phyloP scores from a whole-genome alignment of 2,113 vertebrate species.

The Madoqua kirkii region DNA sequence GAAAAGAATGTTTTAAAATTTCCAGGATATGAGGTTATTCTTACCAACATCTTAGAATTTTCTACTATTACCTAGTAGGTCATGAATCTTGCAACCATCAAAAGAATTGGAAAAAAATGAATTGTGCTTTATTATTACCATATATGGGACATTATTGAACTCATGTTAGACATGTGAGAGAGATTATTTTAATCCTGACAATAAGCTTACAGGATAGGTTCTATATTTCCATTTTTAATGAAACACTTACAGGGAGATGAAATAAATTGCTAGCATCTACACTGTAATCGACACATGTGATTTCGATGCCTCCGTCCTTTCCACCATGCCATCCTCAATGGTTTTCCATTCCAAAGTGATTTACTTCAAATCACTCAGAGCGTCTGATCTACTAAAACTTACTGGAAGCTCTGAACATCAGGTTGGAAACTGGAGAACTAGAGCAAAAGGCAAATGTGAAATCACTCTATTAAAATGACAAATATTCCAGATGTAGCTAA shows the following conservation, averaged over 20 bases:
- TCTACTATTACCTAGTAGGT: not conserved
- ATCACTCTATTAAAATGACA: conserved; percentile 72
- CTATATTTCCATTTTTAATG: conserved; percentile 28
- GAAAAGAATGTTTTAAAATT: not conserved
- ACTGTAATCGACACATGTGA: not conserved
- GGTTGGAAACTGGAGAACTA: conserved; percentile 60
- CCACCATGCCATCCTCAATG: not conserved
- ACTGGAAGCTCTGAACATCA: conserved; percentile 49
- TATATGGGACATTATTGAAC: not conserved
- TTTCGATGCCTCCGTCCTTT: not conserved
- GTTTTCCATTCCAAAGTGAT: not conserved
- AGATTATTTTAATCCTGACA: not conserved
- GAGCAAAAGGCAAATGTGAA: conserved; percentile 68
- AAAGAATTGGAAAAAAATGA: not conserved
- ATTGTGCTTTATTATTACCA: not conserved
- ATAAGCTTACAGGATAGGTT: not conserved
- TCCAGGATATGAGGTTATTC: not conserved
- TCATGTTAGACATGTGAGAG: not conserved
- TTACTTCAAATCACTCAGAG: conserved; percentile 62
- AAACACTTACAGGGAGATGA: conserved; percentile 21
- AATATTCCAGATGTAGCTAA: conserved; percentile 75
- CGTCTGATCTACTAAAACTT: conserved; percentile 56
- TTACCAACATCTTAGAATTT: not conserved
- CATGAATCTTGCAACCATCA: not conserved
- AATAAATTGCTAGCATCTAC: not conserved